Evolutionary conservation across 1,140 invertebrate species (phyloP).

Genomic region (Drosophila nikananu): DNA sequence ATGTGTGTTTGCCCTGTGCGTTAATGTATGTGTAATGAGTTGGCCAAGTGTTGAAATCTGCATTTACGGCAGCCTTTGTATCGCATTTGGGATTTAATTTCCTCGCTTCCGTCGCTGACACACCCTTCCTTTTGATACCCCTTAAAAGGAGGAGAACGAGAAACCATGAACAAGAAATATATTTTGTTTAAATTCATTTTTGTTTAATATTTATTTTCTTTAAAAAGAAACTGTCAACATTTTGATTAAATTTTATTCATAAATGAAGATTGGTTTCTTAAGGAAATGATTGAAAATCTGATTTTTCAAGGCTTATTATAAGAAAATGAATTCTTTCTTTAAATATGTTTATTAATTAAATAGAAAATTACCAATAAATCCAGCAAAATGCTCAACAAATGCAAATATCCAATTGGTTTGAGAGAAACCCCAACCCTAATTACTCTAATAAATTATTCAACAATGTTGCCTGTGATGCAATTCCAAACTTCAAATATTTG

Average conservation of each 20-base stretch:
- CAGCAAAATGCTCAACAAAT: neutral
- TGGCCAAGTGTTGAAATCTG: conserved; percentile 69
- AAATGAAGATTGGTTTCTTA: neutral
- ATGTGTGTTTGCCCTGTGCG: conserved; percentile 31
- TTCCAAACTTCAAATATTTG: neutral
- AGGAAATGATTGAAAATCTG: no score
- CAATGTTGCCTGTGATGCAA: neutral
- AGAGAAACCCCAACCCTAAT: neutral
- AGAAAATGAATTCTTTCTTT: no score
- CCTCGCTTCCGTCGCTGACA: neutral
- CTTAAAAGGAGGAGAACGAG: neutral
- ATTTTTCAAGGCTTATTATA: no score
- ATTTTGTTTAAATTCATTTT: neutral
- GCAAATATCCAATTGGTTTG: neutral
- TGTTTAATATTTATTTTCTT: neutral
- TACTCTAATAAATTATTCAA: neutral
- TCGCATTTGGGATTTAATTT: conserved; percentile 31
- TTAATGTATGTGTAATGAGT: conserved; percentile 67
- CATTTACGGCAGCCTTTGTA: conserved; percentile 65
- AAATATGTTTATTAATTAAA: neutral
- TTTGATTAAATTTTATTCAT: neutral
- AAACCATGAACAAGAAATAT: neutral
- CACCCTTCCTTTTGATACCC: neutral
- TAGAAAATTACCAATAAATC: neutral
- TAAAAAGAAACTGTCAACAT: neutral